phyloP scores from a whole-genome alignment of 2,113 vertebrate genomes.

The Malaclemys terrapin region DNA sequence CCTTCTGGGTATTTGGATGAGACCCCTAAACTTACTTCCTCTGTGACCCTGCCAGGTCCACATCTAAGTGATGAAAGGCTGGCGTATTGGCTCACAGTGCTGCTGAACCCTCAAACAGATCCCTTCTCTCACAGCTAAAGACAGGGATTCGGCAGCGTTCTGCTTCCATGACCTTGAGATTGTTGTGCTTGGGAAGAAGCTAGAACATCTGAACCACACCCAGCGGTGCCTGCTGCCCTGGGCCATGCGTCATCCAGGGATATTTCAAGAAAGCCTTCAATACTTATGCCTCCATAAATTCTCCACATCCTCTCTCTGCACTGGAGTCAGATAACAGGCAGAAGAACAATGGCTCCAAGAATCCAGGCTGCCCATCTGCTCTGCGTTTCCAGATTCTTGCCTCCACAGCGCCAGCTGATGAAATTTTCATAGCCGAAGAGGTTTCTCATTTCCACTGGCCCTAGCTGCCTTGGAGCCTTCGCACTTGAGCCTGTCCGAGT shows the following conservation, averaged over 20 bases:
- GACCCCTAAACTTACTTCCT: not conserved
- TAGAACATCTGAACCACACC: conserved; percentile 24
- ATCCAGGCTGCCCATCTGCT: conserved; percentile 85
- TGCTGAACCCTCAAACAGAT: not conserved
- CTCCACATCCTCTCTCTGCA: conserved; percentile 76
- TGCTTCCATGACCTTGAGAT: conserved; percentile 48
- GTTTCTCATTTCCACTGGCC: conserved; percentile 70
- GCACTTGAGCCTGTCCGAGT: conserved; percentile 73
- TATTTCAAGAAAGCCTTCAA: conserved; percentile 77
- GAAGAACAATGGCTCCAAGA: conserved; percentile 82
- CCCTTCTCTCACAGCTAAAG: conserved; percentile 38
- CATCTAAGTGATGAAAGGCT: not conserved
- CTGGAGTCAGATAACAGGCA: conserved; percentile 80
- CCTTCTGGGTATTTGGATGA: not conserved
- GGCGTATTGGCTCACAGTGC: fast-evolving
- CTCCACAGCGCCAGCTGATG: conserved; percentile 77
- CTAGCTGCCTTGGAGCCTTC: conserved; percentile 65
- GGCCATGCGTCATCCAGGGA: conserved; percentile 69
- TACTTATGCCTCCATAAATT: conserved; percentile 83
- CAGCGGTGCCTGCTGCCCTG: conserved; percentile 5
- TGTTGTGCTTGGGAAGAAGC: conserved; percentile 8
- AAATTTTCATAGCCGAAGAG: conserved; percentile 81
- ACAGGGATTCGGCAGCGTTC: conserved; percentile 30
- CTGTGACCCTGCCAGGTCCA: not conserved
- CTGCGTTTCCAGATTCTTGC: conserved; percentile 75